These are phyloP conservation scores for Apoda limacodes DNA, from an alignment of 2,888 invertebrate species.

Conservation along the genomic window DNA sequence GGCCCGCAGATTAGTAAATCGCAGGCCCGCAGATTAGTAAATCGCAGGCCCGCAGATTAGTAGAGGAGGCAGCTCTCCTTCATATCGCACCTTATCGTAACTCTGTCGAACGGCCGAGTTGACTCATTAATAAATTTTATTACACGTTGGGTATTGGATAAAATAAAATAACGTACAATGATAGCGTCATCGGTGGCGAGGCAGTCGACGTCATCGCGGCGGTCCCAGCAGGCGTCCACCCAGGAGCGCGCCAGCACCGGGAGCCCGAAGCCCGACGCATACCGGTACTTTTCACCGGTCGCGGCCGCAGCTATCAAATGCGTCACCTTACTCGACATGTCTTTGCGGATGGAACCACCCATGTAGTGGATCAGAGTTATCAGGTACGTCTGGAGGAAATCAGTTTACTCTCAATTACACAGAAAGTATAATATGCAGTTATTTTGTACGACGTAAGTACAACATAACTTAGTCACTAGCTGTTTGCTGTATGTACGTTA, in stretches of 20 bases:
- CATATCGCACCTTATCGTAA: no score
- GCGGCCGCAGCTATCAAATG: constrained; percentile 93
- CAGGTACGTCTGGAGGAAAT: constrained; percentile 81
- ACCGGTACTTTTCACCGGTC: constrained; percentile 93
- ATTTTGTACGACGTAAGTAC: no score
- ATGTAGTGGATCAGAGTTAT: constrained; percentile 94
- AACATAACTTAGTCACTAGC: no score
- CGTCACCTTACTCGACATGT: constrained; percentile 89
- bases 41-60: no score
- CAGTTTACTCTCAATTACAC: no score
- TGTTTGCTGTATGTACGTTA: no score
- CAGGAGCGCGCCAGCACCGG: constrained; percentile 90
- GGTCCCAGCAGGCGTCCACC: constrained; percentile 90
- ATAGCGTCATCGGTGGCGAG: constrained; percentile 77
- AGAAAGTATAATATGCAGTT: no score
- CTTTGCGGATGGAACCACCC: constrained; percentile 95
- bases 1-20: no score
- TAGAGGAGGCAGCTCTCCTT: no score
- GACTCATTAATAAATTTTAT: no score
- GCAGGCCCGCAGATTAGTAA: no score
- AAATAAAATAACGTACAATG: constrained; percentile 66
- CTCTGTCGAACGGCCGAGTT: no score
- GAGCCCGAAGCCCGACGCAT: constrained; percentile 89
- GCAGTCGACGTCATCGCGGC: constrained; percentile 76
- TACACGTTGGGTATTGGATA: background rate